Base-by-base conservation (phyloP, 2,888 invertebrate genomes). In the Andricus quercusramuli region DNA sequence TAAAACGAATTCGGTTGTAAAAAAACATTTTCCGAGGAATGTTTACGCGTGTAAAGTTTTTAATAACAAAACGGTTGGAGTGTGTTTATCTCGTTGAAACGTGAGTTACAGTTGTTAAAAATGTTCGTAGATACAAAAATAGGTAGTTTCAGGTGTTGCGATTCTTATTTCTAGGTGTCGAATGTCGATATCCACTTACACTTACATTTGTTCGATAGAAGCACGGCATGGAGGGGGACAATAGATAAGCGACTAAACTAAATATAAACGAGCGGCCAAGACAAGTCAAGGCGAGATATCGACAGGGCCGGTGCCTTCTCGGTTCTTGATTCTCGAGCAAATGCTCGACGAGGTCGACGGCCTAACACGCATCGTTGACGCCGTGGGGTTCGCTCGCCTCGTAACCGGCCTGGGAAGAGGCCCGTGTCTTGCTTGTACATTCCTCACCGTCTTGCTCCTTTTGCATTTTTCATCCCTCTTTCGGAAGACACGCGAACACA, bases 301-400 rank as follows among this genome's bases (percentile, higher is more conserved):
- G 74, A 59, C 77, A 51, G 47, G 44, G 37, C 62, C 70, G 77
- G 77, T 74, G 81, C 78, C 82, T 84, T 78, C 25, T 76, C 44
- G 51, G 80, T 80, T 81, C 70, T 68, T 81, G 84, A 83, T 84
- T 86, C 86, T 85, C 85, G 85, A 86, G 88, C 87, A 85, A 88
- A 86, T 85, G 89, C 87, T 89, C 88, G 88, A 88, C 84, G 89
- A 89, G 91, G 92, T 91, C 92, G 90, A 90, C 89, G 91, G 87
- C 92, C 92, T 89, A 88, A 87, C 90, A 91, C 91, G 92, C 90
- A 91, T 91, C 91, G 91, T 90, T 91, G 90, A 91, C 89, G 90
- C 89, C 88, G 87, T 89, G 88, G 88, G 90, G 88, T 85, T 82
- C 81, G 78, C 81, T 79, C 80, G 83, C 80, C 79, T 77, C 80